Percentiles rank a stretch among this genome's conserved stretches.
These are phyloP conservation scores for Eulemur mongoz DNA, from an alignment of 2,797 vertebrate genomes.

Conservation along the genomic window DNA sequence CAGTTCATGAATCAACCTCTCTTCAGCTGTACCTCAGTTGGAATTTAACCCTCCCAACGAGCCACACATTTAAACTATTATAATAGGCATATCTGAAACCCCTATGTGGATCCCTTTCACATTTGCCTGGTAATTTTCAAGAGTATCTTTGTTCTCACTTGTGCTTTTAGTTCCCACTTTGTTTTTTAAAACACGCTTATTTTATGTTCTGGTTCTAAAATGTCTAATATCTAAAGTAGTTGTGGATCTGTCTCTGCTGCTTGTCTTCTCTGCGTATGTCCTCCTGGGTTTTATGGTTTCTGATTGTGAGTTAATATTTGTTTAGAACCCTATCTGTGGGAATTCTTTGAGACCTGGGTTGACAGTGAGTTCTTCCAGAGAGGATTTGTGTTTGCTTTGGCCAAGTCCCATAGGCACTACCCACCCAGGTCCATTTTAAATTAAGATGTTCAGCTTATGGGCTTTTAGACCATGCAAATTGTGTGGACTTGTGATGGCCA, in stretches of 20 bases:
- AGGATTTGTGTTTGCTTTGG: not conserved
- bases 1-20: not conserved
- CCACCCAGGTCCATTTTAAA: not conserved
- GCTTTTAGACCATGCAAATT: not conserved
- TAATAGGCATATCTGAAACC: not conserved
- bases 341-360: not conserved
- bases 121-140: not conserved
- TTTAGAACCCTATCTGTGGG: not conserved
- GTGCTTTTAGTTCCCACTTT: not conserved
- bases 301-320: not conserved
- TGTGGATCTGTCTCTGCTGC: not conserved
- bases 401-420: not conserved
- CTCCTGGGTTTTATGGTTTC: not conserved
- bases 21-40: not conserved
- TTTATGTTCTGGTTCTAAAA: not conserved
- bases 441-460: not conserved
- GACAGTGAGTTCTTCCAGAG: not conserved
- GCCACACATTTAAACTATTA: not conserved
- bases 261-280: slow-evolving; percentile 22
- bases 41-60: slow-evolving; percentile 7
- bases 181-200: not conserved
- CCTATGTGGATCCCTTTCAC: not conserved
- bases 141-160: not conserved
- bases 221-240: not conserved
- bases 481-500: not conserved